phyloP scores from a whole-genome alignment of 2,113 vertebrate species.

The Oryzias celebensis region DNA sequence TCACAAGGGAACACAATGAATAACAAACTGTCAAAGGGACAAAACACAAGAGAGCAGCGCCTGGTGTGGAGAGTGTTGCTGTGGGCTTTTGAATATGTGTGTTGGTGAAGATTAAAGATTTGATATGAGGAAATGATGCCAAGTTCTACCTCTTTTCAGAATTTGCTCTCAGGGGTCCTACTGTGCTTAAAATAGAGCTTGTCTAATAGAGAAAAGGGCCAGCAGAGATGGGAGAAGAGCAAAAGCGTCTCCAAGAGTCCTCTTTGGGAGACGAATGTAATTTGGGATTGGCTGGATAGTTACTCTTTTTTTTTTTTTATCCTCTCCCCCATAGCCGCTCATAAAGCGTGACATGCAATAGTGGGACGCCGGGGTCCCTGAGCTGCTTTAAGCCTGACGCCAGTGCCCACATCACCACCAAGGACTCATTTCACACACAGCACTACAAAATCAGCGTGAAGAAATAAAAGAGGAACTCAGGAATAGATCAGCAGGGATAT shows the following conservation, averaged over 20 bases:
- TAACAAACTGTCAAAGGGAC: constrained; percentile 46
- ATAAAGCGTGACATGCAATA: constrained; percentile 63
- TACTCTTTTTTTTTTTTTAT: constrained; percentile 59
- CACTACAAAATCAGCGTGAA: constrained; percentile 59
- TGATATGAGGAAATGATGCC: constrained; percentile 60
- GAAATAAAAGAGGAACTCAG: constrained; percentile 73
- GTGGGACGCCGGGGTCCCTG: constrained; percentile 59
- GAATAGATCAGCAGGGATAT: constrained; percentile 74
- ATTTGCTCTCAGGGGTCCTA: constrained; percentile 41
- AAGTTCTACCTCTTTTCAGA: constrained; percentile 50
- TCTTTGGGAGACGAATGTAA: constrained; percentile 64
- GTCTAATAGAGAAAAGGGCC: constrained; percentile 67
- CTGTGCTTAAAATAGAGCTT: constrained; percentile 70
- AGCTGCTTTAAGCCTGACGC: constrained; percentile 63
- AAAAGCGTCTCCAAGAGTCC: constrained; percentile 44
- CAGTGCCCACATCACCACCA: constrained; percentile 50
- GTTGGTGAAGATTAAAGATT: constrained; percentile 47
- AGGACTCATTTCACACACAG: constrained; percentile 42
- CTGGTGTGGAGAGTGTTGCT: constrained; percentile 6
- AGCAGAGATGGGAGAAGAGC: constrained; percentile 42
- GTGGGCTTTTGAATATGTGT: constrained; percentile 29
- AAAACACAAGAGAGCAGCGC: constrained; percentile 35
- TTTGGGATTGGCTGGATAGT: constrained; percentile 73
- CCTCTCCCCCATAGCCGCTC: constrained; percentile 48
- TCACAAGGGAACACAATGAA: constrained; percentile 48